Percentiles rank a stretch among this genome's conserved stretches.
phyloP scores from a whole-genome alignment of 2,113 vertebrate genomes.

The Pseudorhombus dupliciocellatus region DNA sequence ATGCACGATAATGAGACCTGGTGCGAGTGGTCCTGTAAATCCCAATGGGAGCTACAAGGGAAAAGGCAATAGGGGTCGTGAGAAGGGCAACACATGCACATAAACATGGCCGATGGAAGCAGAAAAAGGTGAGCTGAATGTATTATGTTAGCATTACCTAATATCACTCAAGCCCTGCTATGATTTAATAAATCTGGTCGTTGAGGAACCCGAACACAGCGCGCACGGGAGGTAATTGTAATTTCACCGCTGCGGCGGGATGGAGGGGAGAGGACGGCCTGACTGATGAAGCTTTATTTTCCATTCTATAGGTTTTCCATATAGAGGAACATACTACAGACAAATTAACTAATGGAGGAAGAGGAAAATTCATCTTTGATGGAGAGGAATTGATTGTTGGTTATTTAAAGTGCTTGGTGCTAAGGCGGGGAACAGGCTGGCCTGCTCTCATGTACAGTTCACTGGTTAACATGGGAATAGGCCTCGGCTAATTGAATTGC shows the following conservation, averaged over 20 bases:
- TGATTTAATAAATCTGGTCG: constrained; percentile 65
- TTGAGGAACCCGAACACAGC: constrained; percentile 28
- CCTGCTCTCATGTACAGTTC: constrained; percentile 52
- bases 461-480: constrained; percentile 34
- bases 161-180: constrained; percentile 35
- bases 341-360: background rate
- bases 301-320: constrained; percentile 1
- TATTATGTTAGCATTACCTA: background rate
- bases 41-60: constrained; percentile 17
- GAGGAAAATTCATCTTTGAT: constrained; percentile 37
- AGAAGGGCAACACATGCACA: constrained; percentile 17
- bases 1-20: constrained; percentile 5
- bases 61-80: constrained; percentile 31
- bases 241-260: constrained; percentile 13
- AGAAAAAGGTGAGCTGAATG: constrained; percentile 29
- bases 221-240: constrained; percentile 41
- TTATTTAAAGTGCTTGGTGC: constrained; percentile 39
- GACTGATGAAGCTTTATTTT: background rate
- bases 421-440: constrained; percentile 1
- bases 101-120: background rate
- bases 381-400: constrained; percentile 48
- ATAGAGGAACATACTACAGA: constrained; percentile 2
- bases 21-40: constrained; percentile 12
- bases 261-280: constrained; percentile 1
- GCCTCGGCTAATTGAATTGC: constrained; percentile 65